A percentile compares a stretch with the other conserved stretches of the same genome.
Conservation (phyloP, 2,888 invertebrate species). For the Bugula neritina region DNA sequence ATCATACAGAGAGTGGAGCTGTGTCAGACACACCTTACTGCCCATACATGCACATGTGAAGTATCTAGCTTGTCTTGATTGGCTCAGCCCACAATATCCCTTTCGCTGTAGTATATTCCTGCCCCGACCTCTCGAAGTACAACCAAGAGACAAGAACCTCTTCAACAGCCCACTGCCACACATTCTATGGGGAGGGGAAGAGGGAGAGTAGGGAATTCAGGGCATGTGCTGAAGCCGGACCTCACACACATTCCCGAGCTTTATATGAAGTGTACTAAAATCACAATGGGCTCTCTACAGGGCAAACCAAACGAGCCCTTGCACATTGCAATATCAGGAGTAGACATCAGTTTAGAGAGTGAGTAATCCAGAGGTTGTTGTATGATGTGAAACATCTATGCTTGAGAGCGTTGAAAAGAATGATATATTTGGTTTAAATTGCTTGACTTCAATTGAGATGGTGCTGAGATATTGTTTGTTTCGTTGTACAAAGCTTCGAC, state of each 20-base stretch:
- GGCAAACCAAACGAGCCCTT: constrained; percentile 13
- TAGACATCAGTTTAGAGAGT: constrained; percentile 25
- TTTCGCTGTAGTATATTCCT: background rate
- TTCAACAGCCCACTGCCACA: background rate
- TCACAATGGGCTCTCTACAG: constrained; percentile 18
- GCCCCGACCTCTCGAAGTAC: background rate
- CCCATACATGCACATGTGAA: no score
- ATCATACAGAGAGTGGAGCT: no score
- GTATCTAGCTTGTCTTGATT: background rate
- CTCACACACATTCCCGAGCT: constrained; percentile 16
- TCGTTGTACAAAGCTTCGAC: no score
- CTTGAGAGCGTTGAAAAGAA: no score
- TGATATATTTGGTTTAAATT: no score
- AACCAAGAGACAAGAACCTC: background rate
- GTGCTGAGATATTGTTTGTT: no score
- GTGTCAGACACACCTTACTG: no score
- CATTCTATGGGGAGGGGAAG: background rate
- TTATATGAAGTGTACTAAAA: constrained; percentile 1
- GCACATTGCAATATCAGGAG: constrained; percentile 9
- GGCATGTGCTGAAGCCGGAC: background rate
- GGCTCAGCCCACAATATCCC: no score
- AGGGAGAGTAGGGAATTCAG: background rate
- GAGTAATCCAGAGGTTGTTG: background rate
- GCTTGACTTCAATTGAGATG: no score
- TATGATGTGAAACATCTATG: no score